Conservation (phyloP, 1,140 invertebrate genomes). For the Drosophila obscura region DNA sequence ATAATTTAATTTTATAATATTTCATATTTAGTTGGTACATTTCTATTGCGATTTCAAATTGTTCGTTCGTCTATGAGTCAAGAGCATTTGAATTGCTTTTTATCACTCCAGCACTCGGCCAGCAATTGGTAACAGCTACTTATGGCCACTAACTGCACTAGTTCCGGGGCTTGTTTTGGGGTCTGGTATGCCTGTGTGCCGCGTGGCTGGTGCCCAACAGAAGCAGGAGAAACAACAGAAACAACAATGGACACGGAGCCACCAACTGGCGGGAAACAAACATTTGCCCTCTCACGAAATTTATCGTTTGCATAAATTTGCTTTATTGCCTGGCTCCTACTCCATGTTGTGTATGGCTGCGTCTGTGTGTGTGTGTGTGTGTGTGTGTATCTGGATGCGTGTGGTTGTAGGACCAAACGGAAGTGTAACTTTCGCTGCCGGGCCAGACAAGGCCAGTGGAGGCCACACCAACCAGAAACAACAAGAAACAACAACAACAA, state of each 20-base stretch:
- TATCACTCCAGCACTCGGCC: conserved; percentile 4
- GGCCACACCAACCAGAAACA: conserved; percentile 2
- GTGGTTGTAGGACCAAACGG: conserved; percentile 46
- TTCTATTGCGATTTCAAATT: not conserved
- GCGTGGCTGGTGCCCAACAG: conserved; percentile 12
- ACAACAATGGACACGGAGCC: conserved; percentile 3
- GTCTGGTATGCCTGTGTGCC: not conserved
- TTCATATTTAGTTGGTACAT: too few relatives aligned
- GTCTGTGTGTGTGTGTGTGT: conserved; percentile 14
- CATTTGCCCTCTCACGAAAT: conserved; percentile 75
- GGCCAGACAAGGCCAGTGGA: conserved; percentile 58
- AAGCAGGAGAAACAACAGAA: conserved; percentile 8
- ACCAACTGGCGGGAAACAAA: conserved; percentile 66
- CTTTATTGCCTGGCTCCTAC: conserved; percentile 73
- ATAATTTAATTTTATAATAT: not conserved
- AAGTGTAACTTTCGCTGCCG: conserved; percentile 75
- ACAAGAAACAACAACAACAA: conserved; percentile 40
- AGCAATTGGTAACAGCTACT: conserved; percentile 61
- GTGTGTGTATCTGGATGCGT: conserved; percentile 37
- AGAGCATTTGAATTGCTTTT: conserved; percentile 5
- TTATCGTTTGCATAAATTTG: conserved; percentile 84
- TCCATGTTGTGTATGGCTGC: conserved; percentile 24
- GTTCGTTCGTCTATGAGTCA: not conserved
- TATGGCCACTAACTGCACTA: conserved; percentile 62
- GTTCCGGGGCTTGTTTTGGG: not conserved